Conservation (phyloP, 2,113 vertebrate genomes). For the Strigops habroptila region DNA sequence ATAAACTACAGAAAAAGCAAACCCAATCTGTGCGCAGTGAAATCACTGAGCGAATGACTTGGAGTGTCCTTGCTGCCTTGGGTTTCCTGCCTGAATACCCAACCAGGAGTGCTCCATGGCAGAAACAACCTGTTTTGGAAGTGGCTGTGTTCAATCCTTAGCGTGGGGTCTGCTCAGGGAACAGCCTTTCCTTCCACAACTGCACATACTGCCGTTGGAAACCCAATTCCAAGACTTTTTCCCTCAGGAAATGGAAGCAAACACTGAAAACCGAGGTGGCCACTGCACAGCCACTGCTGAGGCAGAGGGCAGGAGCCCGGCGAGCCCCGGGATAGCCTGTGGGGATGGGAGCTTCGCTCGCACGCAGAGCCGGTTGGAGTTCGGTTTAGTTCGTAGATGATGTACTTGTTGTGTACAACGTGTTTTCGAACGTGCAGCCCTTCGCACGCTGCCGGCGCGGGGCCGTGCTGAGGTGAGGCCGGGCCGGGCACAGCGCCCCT, state of each 20-base stretch:
- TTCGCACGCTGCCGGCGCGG: background rate
- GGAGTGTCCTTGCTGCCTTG: background rate
- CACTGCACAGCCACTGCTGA: background rate
- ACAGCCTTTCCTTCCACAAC: background rate
- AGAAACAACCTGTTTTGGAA: too few species aligned
- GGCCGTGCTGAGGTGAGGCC: background rate
- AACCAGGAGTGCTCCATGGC: too few species aligned
- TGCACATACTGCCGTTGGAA: fast-evolving
- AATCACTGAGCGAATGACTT: background rate
- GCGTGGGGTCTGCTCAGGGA: background rate
- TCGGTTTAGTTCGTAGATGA: background rate
- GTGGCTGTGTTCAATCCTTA: fast-evolving
- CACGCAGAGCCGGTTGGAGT: too few species aligned
- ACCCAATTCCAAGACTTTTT: background rate
- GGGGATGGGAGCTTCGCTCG: too few species aligned
- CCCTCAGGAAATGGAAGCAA: background rate
- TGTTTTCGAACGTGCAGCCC: too few species aligned
- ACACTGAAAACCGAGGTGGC: background rate
- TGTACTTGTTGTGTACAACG: too few species aligned
- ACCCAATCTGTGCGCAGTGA: background rate
- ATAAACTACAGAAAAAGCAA: background rate
- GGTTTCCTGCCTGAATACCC: fast-evolving
- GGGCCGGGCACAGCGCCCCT: too few species aligned
- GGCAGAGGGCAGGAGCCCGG: background rate
- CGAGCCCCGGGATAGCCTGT: fast-evolving